A percentile compares a stretch with the other conserved stretches of the same genome.
Conservation (phyloP, 2,113 vertebrate genomes). For the Cyanoderma ruficeps region DNA sequence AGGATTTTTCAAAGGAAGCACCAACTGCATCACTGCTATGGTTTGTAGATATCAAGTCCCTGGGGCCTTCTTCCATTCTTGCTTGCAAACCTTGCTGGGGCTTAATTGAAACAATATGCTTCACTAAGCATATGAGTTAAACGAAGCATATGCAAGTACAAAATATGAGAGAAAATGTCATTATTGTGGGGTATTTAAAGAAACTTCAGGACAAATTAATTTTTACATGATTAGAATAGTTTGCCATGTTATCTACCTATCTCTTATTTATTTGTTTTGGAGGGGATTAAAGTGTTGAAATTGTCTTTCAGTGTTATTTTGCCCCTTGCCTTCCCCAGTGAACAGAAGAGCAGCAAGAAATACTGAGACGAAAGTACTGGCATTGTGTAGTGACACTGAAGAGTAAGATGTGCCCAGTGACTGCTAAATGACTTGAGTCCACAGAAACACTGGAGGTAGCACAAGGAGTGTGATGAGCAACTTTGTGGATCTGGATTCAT, state of each 20-base stretch:
- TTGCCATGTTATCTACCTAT: background rate
- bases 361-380: background rate
- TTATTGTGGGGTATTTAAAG: slow-evolving; percentile 5
- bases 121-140: slow-evolving; percentile 41
- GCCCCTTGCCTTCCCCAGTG: background rate
- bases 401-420: background rate
- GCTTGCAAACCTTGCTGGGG: slow-evolving; percentile 47
- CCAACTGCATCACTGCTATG: background rate
- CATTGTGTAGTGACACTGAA: background rate
- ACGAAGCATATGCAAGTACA: background rate
- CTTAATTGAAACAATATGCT: slow-evolving; percentile 64
- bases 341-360: background rate
- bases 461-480: background rate
- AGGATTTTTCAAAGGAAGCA: slow-evolving; percentile 7
- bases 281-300: background rate
- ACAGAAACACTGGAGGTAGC: background rate
- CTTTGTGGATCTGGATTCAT: background rate
- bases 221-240: background rate
- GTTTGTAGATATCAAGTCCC: slow-evolving; percentile 13
- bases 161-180: slow-evolving; percentile 18
- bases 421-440: background rate
- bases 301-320: background rate
- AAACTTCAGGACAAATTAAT: background rate
- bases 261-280: background rate
- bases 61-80: slow-evolving; percentile 24